Base-by-base conservation (phyloP, 2,113 vertebrate species). In the Speoplatyrhinus poulsoni region DNA sequence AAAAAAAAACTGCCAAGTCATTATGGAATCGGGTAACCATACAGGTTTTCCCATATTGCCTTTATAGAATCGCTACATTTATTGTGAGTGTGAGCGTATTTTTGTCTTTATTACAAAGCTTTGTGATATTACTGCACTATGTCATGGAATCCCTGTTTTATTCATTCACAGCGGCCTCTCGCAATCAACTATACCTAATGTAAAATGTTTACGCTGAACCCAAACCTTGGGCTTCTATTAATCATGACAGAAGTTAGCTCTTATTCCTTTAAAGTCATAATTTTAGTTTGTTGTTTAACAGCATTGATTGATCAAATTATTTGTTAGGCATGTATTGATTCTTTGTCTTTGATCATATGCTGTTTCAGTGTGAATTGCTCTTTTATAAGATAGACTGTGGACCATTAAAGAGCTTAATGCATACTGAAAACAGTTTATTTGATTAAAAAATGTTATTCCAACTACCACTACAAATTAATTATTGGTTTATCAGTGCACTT, bases 1-100 rank as follows among this genome's bases (percentile, higher is more conserved):
- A 69, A 65, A 54, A 50, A 50, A 16, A 76, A 84, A 86, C 84
- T 87, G 88, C 88, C 85, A 89, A 85, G 65, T 81, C 53, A 78
- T 71, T 72, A 49, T 47, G 62, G 48, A 72, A 63, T 12, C 48
- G 69, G 76, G 60, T 75, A 67, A 77, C 74, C 73, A 59, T 77
- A 56, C 57, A 49, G 63, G 62, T 75, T 82, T 80, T 82, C 82
- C 68, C 64, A 69, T 73, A 72, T 83, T 90, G 85, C 85, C 83
- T 90, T 91, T 41, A 89, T 79, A 70, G 81, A 88, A 67, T 68
- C 49, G 70, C 65, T 75, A 64, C 64, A 76, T 82, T 82, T 80
- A 67, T 85, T 81, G 81, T 76, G 81, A 64, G 60, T 56, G 48
- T 73, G 70, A 74, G 60, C 74, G 47, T 65, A 64, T 76, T 73